These are phyloP conservation scores for Pogonocichla stellata DNA, from an alignment of 2,113 vertebrate genomes.

Conservation along the genomic window DNA sequence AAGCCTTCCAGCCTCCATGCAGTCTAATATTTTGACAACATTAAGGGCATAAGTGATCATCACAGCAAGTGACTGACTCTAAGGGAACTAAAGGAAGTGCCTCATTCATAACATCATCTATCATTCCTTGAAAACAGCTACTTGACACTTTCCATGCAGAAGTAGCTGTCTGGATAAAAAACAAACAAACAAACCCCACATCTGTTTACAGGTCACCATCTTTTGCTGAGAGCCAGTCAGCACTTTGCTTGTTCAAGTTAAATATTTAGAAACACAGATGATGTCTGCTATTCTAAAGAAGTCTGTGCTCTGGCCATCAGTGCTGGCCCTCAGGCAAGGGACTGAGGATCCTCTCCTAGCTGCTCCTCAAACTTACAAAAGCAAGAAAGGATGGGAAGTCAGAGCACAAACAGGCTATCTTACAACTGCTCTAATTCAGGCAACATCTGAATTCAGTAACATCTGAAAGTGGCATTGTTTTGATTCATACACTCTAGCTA, in stretches of 20 bases:
- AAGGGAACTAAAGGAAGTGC: not conserved
- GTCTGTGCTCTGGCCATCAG: not conserved
- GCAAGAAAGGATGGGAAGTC: not conserved
- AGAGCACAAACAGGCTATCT: not conserved
- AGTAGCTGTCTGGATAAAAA: not conserved
- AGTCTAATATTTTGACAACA: not conserved
- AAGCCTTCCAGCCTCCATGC: not conserved
- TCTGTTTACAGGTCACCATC: not conserved
- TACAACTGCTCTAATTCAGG: not conserved
- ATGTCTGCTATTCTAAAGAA: not conserved
- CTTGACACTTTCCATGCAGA: not conserved
- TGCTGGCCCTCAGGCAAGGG: not conserved
- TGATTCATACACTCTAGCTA: not conserved
- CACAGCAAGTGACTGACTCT: not conserved
- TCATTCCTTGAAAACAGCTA: not conserved
- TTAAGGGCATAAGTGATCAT: not conserved
- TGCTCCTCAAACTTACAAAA: not conserved
- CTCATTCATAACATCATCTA: not conserved
- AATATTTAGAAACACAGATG: not conserved
- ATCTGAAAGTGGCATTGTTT: not conserved
- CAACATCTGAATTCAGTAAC: not conserved
- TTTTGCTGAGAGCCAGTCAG: not conserved
- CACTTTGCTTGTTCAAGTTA: not conserved
- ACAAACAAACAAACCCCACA: not conserved
- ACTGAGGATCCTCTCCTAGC: not conserved